Percentiles rank a stretch among this genome's conserved stretches.
These are phyloP conservation scores for Gymnocephalus cernua DNA, from an alignment of 2,113 vertebrate genomes.

Conservation along the genomic window DNA sequence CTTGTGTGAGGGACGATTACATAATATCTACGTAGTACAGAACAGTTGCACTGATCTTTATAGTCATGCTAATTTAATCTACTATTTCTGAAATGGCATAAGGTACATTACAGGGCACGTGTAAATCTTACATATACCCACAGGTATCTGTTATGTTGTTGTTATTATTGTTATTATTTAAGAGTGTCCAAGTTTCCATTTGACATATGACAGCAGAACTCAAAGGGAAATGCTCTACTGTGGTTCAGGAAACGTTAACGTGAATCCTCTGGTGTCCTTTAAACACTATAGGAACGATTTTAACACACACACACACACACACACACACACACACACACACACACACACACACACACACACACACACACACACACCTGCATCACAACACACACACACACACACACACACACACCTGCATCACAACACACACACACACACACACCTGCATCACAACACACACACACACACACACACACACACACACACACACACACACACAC, in stretches of 20 bases:
- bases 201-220: neutral
- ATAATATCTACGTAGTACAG: neutral
- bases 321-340: too few relatives aligned
- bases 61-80: too few relatives aligned
- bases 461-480: too few relatives aligned
- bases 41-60: neutral
- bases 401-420: too few relatives aligned
- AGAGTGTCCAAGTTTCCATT: neutral
- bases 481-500: too few relatives aligned
- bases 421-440: too few relatives aligned
- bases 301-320: neutral
- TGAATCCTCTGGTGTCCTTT: too few relatives aligned
- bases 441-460: too few relatives aligned
- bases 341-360: too few relatives aligned
- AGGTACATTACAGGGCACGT: neutral
- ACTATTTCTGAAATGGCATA: neutral
- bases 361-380: too few relatives aligned
- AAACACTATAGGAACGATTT: neutral
- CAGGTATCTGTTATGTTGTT: neutral
- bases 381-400: too few relatives aligned
- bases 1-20: neutral
- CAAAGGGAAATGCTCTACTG: neutral
- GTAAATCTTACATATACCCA: neutral
- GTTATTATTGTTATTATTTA: neutral
- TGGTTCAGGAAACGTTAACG: neutral